phyloP scores from a whole-genome alignment of 2,888 invertebrate genomes.

The Lasioglossum marginatum region DNA sequence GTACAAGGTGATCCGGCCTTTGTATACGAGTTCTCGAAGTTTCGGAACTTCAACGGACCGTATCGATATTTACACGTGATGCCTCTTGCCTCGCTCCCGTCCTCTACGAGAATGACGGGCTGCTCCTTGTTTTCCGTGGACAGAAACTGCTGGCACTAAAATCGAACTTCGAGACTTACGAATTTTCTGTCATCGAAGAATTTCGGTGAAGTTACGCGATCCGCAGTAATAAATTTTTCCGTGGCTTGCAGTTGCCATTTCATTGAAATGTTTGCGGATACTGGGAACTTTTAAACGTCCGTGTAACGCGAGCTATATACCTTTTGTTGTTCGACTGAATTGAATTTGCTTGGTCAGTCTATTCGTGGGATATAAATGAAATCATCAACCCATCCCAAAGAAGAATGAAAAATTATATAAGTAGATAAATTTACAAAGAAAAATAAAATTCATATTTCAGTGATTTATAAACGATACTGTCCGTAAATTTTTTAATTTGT shows the following conservation, averaged over 20 bases:
- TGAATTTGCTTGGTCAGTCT: not conserved
- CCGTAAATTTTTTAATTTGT: not conserved
- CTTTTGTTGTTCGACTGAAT: not conserved
- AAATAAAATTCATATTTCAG: not conserved
- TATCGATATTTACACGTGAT: slow-evolving; percentile 25
- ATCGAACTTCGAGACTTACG: not conserved
- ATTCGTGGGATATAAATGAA: not conserved
- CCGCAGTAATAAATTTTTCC: not conserved
- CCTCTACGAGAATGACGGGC: not conserved
- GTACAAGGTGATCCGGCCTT: slow-evolving; percentile 41
- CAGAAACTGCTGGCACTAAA: not conserved
- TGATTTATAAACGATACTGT: not conserved
- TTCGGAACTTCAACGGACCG: slow-evolving; percentile 14
- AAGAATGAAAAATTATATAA: not conserved
- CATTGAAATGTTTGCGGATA: not conserved
- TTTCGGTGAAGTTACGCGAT: not conserved
- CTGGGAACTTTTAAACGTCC: not conserved
- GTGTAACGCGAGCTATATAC: not conserved
- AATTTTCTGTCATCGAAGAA: not conserved
- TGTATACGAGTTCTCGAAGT: slow-evolving; percentile 26
- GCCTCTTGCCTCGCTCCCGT: not conserved
- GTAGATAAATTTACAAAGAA: too few relatives aligned
- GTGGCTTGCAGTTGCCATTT: not conserved
- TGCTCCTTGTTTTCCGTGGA: not conserved
- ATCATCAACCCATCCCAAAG: not conserved